Percentiles rank a stretch among this genome's conserved stretches.
phyloP scores from a whole-genome alignment of 2,113 vertebrate species.

The Propithecus coquereli region DNA sequence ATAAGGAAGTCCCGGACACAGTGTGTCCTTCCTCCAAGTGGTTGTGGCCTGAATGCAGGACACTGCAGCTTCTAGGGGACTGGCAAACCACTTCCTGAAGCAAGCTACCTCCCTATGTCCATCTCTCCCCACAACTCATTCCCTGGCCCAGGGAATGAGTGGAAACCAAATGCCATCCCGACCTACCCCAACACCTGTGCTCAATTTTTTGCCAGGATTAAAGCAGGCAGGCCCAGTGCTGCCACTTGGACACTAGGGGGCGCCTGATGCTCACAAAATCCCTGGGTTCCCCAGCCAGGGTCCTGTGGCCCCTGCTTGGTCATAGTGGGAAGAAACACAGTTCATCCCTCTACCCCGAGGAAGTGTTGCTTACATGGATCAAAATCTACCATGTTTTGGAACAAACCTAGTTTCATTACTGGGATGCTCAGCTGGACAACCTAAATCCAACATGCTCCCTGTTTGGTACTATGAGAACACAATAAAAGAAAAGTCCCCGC shows the following conservation, averaged over 20 bases:
- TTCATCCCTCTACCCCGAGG: not conserved
- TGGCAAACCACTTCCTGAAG: not conserved
- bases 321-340: not conserved
- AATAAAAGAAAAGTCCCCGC: not conserved
- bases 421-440: not conserved
- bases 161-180: not conserved
- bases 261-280: not conserved
- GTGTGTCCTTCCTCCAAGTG: not conserved
- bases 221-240: not conserved
- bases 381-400: not conserved
- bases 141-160: not conserved
- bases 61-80: not conserved
- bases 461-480: not conserved
- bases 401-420: not conserved
- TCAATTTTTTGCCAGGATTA: not conserved
- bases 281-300: not conserved
- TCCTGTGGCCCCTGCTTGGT: not conserved
- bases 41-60: not conserved
- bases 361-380: not conserved
- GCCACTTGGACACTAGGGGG: constrained; percentile 1
- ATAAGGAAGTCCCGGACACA: not conserved
- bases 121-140: too few species aligned
- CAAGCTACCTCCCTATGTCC: not conserved
- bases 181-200: accelerated
- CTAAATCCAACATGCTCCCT: not conserved